A percentile compares a stretch with the other conserved stretches of the same genome.
phyloP scores from a whole-genome alignment of 2,888 invertebrate genomes.

The Gisinianus flammeolus region DNA sequence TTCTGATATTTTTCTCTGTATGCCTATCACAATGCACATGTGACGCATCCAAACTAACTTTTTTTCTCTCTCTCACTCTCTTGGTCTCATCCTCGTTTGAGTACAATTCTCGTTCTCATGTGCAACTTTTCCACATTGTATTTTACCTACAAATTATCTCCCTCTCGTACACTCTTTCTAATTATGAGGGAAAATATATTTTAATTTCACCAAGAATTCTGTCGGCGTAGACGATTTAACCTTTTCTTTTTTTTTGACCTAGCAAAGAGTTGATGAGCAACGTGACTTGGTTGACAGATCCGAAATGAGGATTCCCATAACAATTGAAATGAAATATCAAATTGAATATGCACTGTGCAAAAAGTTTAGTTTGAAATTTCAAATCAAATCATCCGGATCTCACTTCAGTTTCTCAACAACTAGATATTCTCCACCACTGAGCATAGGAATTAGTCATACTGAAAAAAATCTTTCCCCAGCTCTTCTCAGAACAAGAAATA shows the following conservation, averaged over 20 bases:
- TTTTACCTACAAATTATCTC: slow-evolving; percentile 24
- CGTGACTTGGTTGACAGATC: too few relatives aligned
- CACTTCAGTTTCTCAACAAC: too few relatives aligned
- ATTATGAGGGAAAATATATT: neutral
- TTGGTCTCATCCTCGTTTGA: neutral
- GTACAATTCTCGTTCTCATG: neutral
- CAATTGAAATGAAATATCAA: too few relatives aligned
- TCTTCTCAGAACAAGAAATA: too few relatives aligned
- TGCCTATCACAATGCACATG: slow-evolving; percentile 5
- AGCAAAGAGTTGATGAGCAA: too few relatives aligned
- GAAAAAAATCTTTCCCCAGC: too few relatives aligned
- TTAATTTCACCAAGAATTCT: neutral
- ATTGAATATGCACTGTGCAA: too few relatives aligned
- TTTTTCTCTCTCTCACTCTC: neutral
- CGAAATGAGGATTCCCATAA: too few relatives aligned
- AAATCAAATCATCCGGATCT: too few relatives aligned
- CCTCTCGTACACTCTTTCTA: neutral
- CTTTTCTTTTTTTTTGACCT: neutral
- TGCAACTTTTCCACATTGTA: neutral
- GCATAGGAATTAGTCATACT: too few relatives aligned
- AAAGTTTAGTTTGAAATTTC: too few relatives aligned
- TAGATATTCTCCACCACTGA: too few relatives aligned
- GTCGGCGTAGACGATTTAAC: neutral
- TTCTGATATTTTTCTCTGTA: neutral
- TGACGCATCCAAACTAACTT: slow-evolving; percentile 5